These are phyloP conservation scores for Neria commutata DNA, from an alignment of 2,888 invertebrate genomes.

Conservation along the genomic window DNA sequence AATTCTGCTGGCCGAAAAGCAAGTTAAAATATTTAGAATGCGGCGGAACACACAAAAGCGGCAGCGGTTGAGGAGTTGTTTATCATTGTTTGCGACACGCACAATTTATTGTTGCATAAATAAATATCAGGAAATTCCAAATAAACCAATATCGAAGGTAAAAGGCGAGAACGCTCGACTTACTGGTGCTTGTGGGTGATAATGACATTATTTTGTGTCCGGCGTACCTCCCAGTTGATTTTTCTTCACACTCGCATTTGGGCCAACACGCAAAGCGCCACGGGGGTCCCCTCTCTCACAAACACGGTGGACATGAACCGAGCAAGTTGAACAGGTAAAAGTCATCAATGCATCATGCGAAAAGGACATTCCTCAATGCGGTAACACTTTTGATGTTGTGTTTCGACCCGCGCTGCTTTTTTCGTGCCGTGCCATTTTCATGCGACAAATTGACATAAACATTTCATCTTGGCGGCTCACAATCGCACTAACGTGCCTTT, in stretches of 20 bases:
- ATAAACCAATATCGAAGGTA: slow-evolving; percentile 6
- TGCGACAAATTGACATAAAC: slow-evolving; percentile 52
- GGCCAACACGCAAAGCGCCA: slow-evolving; percentile 36
- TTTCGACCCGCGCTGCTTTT: slow-evolving; percentile 33
- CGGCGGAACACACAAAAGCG: slow-evolving; percentile 25
- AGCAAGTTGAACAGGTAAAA: neutral
- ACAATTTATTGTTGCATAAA: slow-evolving; percentile 34
- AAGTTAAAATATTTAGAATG: neutral
- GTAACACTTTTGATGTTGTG: slow-evolving; percentile 21
- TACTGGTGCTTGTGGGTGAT: slow-evolving; percentile 44
- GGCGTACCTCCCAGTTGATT: neutral
- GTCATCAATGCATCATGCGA: neutral
- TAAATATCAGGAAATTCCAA: slow-evolving; percentile 17
- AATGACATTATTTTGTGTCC: slow-evolving; percentile 43
- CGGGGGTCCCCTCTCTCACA: slow-evolving; percentile 32
- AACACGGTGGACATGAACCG: neutral
- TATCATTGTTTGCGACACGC: slow-evolving; percentile 53
- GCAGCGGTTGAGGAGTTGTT: slow-evolving; percentile 48
- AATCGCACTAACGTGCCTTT: slow-evolving; percentile 17
- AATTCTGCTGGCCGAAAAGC: neutral
- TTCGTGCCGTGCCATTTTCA: slow-evolving; percentile 6
- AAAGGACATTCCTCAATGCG: neutral
- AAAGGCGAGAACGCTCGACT: slow-evolving; percentile 10
- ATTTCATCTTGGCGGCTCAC: slow-evolving; percentile 38
- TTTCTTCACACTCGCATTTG: neutral